phyloP scores from a whole-genome alignment of 2,113 vertebrate species.

The Forbesichthys agassizii region DNA sequence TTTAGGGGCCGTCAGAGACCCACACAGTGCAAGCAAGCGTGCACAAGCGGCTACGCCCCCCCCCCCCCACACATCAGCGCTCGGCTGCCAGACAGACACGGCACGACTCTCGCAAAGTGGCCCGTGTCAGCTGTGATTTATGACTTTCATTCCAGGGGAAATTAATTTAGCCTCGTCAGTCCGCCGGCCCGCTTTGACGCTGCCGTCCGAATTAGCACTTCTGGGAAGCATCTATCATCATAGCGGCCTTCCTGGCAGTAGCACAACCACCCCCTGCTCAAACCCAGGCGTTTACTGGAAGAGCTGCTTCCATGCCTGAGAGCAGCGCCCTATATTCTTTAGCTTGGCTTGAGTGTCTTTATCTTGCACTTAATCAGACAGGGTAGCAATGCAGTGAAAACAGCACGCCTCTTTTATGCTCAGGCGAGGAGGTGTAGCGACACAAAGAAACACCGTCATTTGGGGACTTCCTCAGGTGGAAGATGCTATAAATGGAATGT shows the following conservation, averaged over 20 bases:
- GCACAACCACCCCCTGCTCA: constrained; percentile 6
- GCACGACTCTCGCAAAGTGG: constrained; percentile 64
- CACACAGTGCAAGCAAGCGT: constrained; percentile 60
- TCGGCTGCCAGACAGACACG: constrained; percentile 57
- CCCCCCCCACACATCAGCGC: neutral
- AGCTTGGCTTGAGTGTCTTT: constrained; percentile 18
- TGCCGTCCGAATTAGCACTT: constrained; percentile 66
- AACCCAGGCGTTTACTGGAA: constrained; percentile 6
- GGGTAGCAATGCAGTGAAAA: constrained; percentile 5
- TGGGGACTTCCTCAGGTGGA: neutral
- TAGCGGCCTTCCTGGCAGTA: constrained; percentile 34
- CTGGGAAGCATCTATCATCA: constrained; percentile 71
- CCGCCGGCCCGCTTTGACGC: constrained; percentile 51
- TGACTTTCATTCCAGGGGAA: constrained; percentile 71
- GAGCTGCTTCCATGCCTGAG: too few species aligned
- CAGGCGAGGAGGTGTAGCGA: constrained; percentile 5
- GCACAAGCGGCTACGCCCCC: constrained; percentile 48
- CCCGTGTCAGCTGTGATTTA: constrained; percentile 71
- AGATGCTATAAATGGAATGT: too few species aligned
- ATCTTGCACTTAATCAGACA: constrained; percentile 40
- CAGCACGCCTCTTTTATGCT: constrained; percentile 19
- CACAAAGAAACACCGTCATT: neutral
- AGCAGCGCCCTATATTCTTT: constrained; percentile 29
- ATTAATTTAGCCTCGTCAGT: constrained; percentile 72
- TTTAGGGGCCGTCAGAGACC: constrained; percentile 53